Base-by-base conservation (phyloP, 2,113 vertebrate genomes). In the Origma solitaria region DNA sequence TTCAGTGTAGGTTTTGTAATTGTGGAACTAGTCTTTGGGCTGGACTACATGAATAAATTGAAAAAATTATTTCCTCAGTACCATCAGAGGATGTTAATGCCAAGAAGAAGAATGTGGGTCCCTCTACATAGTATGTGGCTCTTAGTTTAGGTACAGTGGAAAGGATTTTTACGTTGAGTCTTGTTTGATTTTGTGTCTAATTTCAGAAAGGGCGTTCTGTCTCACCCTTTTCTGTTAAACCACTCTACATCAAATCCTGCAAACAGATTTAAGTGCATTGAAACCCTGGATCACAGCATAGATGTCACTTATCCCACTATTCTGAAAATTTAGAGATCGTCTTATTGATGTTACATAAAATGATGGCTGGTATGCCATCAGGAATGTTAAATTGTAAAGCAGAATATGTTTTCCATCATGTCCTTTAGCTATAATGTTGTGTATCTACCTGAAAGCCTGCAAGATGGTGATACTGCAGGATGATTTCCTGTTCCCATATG, bases 81-180 rank as follows among this genome's bases (percentile, higher is more conserved):
- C 58, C 20, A 38, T n/a, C 47, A 75, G 30, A 77, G 58, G 6
- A 9, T 50, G 22, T 37, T 84, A 54, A 53, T 53, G 17, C 22
- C 25, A 69, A 44, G 24, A 3, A 14, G 64, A 69, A 84, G 40
- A 53, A 15, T 45, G 25, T 77, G 13, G 3, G 20, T 65, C 27
- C 0, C 0, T 40, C 14, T 20, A 27, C 9, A 24, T 27, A 30
- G 5, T 42, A 49, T 13, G 4, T 33, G 4, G 42, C 7, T 68
- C 27, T 54, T 27, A 28, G 13, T 62, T 64, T 51, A 75, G 6
- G 13, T 38, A 54, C 4, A 56, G 15, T 20, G 22, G 30, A 56
- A 92, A 82, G 25, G 33, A 50, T 44, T 72, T 90, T 79, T 82
- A 35, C 28, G 17, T 49, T 21, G 13, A 69, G 6, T 56, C 28